Conservation (phyloP, 2,888 invertebrate genomes). For the Laothoe populi region DNA sequence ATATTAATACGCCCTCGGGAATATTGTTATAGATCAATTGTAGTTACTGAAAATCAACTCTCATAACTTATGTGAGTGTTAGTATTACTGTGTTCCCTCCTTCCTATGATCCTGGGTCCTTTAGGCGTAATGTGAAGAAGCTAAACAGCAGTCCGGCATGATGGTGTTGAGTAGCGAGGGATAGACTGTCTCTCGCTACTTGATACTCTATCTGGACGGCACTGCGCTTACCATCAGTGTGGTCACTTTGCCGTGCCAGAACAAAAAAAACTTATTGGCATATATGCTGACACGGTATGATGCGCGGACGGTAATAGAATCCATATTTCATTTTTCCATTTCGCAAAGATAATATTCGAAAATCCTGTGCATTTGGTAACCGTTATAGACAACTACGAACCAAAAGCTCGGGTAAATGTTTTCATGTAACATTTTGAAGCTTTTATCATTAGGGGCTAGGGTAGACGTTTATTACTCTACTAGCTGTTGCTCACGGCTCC, state of each 20-base stretch:
- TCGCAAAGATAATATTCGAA: constrained; percentile 17
- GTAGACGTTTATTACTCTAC: not conserved
- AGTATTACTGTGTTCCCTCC: no score
- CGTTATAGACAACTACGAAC: not conserved
- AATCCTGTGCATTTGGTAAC: constrained; percentile 6
- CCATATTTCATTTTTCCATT: constrained; percentile 19
- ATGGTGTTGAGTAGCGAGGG: no score
- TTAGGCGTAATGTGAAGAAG: no score
- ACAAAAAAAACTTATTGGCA: no score
- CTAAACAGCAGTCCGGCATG: no score
- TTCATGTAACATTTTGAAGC: constrained; percentile 13
- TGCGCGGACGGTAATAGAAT: not conserved
- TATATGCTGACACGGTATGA: not conserved
- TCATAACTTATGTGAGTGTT: no score
- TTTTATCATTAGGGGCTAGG: constrained; percentile 6
- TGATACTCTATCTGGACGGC: no score
- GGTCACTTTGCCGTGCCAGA: no score
- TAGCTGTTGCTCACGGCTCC: no score
- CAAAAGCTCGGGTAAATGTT: constrained; percentile 15
- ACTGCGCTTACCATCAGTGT: no score
- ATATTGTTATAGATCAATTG: not conserved
- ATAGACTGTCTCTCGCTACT: no score
- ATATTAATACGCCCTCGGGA: not conserved
- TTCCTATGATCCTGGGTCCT: no score
- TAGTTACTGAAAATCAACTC: constrained; percentile 2